Conservation (phyloP, 2,888 invertebrate genomes). For the Andrena trimmerana region DNA sequence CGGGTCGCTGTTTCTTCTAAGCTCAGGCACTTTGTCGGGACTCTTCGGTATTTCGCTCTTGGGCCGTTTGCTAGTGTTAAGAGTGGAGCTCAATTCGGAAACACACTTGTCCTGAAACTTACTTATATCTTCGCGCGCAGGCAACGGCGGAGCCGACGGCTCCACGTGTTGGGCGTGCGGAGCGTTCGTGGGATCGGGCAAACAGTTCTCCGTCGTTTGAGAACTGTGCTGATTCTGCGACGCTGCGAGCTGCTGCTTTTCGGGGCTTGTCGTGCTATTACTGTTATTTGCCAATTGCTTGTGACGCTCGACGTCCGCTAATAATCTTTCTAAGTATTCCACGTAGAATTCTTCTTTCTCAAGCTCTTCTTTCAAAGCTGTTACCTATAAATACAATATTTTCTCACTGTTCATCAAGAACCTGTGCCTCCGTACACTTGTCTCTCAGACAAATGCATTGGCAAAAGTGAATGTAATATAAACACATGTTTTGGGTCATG, state of each 20-base stretch:
- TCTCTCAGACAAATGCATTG: neutral
- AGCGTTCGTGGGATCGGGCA: constrained; percentile 47
- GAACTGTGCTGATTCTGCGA: constrained; percentile 69
- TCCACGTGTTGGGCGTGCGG: constrained; percentile 69
- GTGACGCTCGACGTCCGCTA: constrained; percentile 94
- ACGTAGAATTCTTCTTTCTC: constrained; percentile 97
- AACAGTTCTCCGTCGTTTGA: constrained; percentile 60
- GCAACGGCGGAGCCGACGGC: constrained; percentile 82
- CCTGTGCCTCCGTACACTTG: neutral
- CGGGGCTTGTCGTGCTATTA: constrained; percentile 81
- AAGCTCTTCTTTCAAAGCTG: constrained; percentile 92
- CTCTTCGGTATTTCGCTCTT: constrained; percentile 83
- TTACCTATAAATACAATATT: constrained; percentile 83
- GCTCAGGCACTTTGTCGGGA: constrained; percentile 82
- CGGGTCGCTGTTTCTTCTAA: constrained; percentile 85
- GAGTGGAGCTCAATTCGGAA: constrained; percentile 83
- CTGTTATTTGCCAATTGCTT: constrained; percentile 85
- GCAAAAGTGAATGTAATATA: constrained; percentile 15
- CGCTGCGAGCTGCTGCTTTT: constrained; percentile 82
- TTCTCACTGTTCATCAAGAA: neutral
- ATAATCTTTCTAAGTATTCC: constrained; percentile 93
- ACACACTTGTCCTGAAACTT: constrained; percentile 85
- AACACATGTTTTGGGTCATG: constrained; percentile 13
- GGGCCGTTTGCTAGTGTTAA: constrained; percentile 80
- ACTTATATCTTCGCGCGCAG: constrained; percentile 81